Evolutionary conservation across 2,888 invertebrate species (phyloP), one percentile per base, ranked within the genome.

Genomic region (Drosophila emarginata): DNA sequence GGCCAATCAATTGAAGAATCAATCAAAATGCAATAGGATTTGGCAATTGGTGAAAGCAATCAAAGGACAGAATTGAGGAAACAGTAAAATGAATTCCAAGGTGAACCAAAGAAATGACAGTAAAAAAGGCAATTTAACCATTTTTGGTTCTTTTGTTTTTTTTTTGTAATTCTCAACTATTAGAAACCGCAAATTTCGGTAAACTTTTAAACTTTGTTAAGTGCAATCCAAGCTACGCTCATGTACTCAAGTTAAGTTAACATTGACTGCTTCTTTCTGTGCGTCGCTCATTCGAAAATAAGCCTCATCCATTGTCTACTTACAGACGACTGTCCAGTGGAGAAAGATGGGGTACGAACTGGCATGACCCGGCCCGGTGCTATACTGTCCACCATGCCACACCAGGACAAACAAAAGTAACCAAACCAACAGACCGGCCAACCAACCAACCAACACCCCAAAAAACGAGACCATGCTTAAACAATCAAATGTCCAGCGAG

Each of bases 21-120:
- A 82, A 82, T 82, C 87, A 85, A 82, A 81, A 79, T 68, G 77
- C 79, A 84, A 84, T 79, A 68, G 68, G 58, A 79, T 70, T 87
- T 66, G 40, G 11, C 36, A 59, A 23, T 26, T 14, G 40, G 11
- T 12, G 23, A 58, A 59, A 74, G 40, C 67, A 72, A 67, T 74
- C 67, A 74, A 53, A 61, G 67, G 21, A 67, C 45, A 53, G 52
- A 74, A 61, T 61, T 52, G 57, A 45, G 32, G 11, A 45, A 37
- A 18, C 37, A 36, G 2, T 40, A 28, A 45, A 64, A 53, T 65
- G 54, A 65, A 58, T 64, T 54, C 53, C 40, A 36, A 39, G 53
- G 39, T 36, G 14, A 28, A 45, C 2, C 51, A 32, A 39, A 21
- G 58, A 45, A 18, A 56, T 70, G 71, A 37, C 63, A 36, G 15